phyloP scores from a whole-genome alignment of 1,140 invertebrate species.

The Batillaria attramentaria region DNA sequence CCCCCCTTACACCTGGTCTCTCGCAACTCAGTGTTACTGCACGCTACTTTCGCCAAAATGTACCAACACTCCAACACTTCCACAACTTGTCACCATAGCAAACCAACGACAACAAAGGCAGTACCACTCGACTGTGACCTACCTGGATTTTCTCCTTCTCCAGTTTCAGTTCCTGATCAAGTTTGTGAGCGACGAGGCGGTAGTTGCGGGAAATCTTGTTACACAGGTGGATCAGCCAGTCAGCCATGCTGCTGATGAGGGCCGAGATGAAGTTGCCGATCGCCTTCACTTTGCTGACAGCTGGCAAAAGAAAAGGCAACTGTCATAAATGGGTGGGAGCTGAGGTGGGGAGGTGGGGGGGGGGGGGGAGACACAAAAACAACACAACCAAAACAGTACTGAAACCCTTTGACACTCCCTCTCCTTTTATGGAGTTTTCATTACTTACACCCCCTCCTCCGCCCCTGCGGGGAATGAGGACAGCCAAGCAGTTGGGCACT shows the following conservation, averaged over 20 bases:
- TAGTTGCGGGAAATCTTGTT: conserved; percentile 94
- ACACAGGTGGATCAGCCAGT: conserved; percentile 88
- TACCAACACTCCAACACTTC: too few relatives aligned
- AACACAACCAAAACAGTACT: too few relatives aligned
- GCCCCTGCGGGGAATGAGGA: too few relatives aligned
- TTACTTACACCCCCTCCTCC: neutral
- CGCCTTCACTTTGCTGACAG: conserved; percentile 37
- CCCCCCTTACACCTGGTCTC: too few relatives aligned
- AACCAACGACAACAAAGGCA: too few relatives aligned
- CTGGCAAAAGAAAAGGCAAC: conserved; percentile 25
- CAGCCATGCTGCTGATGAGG: conserved; percentile 86
- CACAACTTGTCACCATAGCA: too few relatives aligned
- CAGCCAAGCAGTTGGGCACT: too few relatives aligned
- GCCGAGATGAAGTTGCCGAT: conserved; percentile 74
- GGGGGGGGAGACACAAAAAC: neutral
- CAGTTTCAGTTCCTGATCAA: conserved; percentile 81
- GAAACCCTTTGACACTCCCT: too few relatives aligned
- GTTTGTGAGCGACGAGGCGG: conserved; percentile 86
- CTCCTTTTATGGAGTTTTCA: too few relatives aligned
- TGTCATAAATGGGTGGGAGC: neutral
- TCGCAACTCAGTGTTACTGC: too few relatives aligned
- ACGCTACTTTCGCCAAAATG: too few relatives aligned
- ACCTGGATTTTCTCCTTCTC: conserved; percentile 78
- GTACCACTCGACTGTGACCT: too few relatives aligned
- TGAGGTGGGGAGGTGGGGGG: neutral